Evolutionary conservation across 1,140 invertebrate genomes (phyloP), one percentile per base, ranked within the genome.

Genomic region (Zaprionus inermis): DNA sequence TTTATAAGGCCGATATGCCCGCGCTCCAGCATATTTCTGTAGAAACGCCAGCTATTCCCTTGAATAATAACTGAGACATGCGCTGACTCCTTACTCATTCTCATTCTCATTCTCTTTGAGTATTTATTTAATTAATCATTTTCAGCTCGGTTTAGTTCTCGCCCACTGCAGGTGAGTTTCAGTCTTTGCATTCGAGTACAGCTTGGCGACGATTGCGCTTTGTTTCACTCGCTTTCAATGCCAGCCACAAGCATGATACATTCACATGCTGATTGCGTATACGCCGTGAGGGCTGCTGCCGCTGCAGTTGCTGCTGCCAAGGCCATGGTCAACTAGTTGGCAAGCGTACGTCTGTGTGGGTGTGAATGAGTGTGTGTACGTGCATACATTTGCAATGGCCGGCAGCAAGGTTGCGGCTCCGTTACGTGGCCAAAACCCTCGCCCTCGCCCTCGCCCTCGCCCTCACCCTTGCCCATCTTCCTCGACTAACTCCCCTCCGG

Each of bases 201-300:
- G 68, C 58, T 76, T 75, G 30, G 54, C 60, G 67, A 60, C 38
- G 49, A 65, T 51, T 24, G 28, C 59, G 36, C 38, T 49, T 14
- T 54, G 72, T 61, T 63, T 54, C 44, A 12, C 56, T 60, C 63
- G 65, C 49, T 60, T 70, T 64, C 44, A 59, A 38, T 28, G 32
- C 34, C 28, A 66, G 30, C 9, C 28, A 61, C 34, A n/a, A 63
- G 24, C 58, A 41, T 14, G 52, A 54, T 28, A 38, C 7, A 16
- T 34, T n/a, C 55, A 46, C 70, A 77, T 64, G 59, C 34, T 64
- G 16, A 76, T 71, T 76, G 49, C 72, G 78, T 66, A 79, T 71
- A 70, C 78, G 78, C 59, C 71, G 58, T 52, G 34, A 46, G 55
- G 77, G 68, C 57, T 61, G 61, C 49, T 34, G 76, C 30, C 64